A percentile compares a stretch with the other conserved stretches of the same genome.
These are phyloP conservation scores for Fringilla coelebs DNA, from an alignment of 2,797 vertebrate species.

Conservation along the genomic window DNA sequence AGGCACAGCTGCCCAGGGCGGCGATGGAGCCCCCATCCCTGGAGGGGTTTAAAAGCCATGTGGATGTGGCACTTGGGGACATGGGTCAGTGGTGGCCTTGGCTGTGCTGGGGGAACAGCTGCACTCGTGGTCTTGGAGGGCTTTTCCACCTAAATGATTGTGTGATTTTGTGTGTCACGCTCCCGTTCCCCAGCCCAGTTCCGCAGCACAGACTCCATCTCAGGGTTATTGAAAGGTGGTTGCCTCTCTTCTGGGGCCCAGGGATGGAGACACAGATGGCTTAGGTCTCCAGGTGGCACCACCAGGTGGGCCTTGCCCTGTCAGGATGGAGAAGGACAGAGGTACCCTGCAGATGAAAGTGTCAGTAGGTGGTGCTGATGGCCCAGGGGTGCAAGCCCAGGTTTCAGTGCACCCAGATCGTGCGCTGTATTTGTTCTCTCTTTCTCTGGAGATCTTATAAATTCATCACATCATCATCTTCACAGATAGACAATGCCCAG, in stretches of 20 bases:
- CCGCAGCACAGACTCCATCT: not conserved
- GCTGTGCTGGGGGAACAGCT: not conserved
- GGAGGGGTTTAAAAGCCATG: accelerated
- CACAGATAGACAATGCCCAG: not conserved
- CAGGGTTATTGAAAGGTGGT: accelerated
- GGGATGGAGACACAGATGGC: not conserved
- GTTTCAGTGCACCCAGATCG: not conserved
- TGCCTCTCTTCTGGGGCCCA: no score
- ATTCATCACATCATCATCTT: accelerated
- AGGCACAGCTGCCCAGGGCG: not conserved
- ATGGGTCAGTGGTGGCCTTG: not conserved
- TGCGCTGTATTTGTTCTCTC: not conserved
- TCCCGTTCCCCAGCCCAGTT: not conserved
- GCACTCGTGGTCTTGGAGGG: not conserved
- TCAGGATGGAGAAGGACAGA: not conserved
- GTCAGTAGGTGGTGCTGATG: slow-evolving; percentile 17
- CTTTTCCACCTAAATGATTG: not conserved
- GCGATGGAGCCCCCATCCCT: not conserved
- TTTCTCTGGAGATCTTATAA: not conserved
- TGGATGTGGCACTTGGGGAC: not conserved
- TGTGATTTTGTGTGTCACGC: not conserved
- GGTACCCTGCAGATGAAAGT: not conserved
- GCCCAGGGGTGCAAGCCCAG: not conserved
- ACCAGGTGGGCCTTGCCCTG: not conserved
- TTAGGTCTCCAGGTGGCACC: not conserved